These are phyloP conservation scores for Thyatira batis DNA, from an alignment of 2,888 invertebrate species.

Conservation along the genomic window DNA sequence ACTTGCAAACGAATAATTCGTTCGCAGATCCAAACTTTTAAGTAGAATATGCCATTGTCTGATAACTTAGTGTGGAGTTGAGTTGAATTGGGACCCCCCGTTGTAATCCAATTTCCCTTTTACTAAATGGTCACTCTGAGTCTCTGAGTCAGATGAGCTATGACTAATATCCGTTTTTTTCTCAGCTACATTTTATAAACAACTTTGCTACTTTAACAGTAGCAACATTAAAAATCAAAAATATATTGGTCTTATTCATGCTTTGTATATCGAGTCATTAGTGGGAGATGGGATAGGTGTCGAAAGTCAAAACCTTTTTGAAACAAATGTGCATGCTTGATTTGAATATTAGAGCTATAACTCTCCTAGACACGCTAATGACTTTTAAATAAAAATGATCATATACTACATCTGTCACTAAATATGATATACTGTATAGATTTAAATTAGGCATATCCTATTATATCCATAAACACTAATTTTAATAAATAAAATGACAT, in stretches of 20 bases:
- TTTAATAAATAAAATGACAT: too few species aligned
- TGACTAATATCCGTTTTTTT: conserved; percentile 26
- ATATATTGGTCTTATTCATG: neutral
- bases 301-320: conserved; percentile 14
- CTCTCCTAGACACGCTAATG: neutral
- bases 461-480: too few species aligned
- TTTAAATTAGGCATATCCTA: too few species aligned
- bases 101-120: conserved; percentile 60
- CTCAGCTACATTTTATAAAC: neutral
- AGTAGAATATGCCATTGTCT: conserved; percentile 46
- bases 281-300: conserved; percentile 33
- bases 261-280: conserved; percentile 38
- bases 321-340: neutral
- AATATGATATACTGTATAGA: too few species aligned
- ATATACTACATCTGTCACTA: too few species aligned
- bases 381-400: too few species aligned
- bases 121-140: conserved; percentile 43
- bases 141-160: conserved; percentile 31
- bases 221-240: conserved; percentile 2
- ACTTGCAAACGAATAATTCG: conserved; percentile 15
- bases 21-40: conserved; percentile 14
- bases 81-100: conserved; percentile 51
- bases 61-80: conserved; percentile 23
- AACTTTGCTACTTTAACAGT: neutral
- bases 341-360: neutral